These are phyloP conservation scores for Leucophora obtusa DNA, from an alignment of 2,888 invertebrate genomes.

Conservation along the genomic window DNA sequence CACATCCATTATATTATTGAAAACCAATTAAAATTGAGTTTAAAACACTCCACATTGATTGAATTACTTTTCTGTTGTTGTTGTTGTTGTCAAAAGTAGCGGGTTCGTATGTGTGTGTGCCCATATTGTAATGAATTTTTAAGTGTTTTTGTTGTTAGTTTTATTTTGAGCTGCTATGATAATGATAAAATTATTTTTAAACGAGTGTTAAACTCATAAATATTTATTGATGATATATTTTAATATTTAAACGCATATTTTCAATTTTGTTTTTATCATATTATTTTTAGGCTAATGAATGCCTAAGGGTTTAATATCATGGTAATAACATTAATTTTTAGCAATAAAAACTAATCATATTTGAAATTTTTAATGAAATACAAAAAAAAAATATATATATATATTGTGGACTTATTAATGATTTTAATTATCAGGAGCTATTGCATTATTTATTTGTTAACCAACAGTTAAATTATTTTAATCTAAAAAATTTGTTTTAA, in stretches of 20 bases:
- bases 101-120: not conserved
- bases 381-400: too few relatives aligned
- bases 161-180: slow-evolving; percentile 20
- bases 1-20: slow-evolving; percentile 70
- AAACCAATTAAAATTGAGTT: slow-evolving; percentile 76
- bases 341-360: slow-evolving; percentile 45
- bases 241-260: slow-evolving; percentile 35
- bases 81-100: slow-evolving; percentile 51
- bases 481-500: too few relatives aligned
- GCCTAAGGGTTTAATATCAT: slow-evolving; percentile 6
- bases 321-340: slow-evolving; percentile 33
- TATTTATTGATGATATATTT: slow-evolving; percentile 62
- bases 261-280: slow-evolving; percentile 4
- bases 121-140: slow-evolving; percentile 54
- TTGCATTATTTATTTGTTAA: too few relatives aligned
- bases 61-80: slow-evolving; percentile 49
- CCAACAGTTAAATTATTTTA: too few relatives aligned
- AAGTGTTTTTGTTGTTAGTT: slow-evolving; percentile 38
- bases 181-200: slow-evolving; percentile 30
- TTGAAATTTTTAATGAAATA: not conserved
- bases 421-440: too few relatives aligned
- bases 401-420: too few relatives aligned
- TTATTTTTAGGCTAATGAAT: slow-evolving; percentile 14
- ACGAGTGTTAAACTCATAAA: slow-evolving; percentile 61
- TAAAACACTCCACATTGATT: slow-evolving; percentile 57